Evolutionary conservation across 2,888 invertebrate species (phyloP), one percentile per base, ranked within the genome.

Genomic region (Athrips mouffetella): DNA sequence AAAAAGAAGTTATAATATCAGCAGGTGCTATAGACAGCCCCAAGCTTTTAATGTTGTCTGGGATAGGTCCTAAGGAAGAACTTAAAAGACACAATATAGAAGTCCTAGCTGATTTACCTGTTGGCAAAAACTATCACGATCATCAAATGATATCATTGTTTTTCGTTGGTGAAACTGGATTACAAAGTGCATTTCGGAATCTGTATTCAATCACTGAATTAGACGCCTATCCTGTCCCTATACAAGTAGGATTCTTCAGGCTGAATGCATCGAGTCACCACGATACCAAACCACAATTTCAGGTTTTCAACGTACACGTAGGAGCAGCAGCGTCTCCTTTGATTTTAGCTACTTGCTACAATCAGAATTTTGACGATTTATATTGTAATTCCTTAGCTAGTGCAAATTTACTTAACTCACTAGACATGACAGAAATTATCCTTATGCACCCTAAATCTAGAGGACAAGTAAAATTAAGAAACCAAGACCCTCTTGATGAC

Each of bases 101-200:
- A 7, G 58, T 70, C 0, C 23, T 82, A 3, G 60, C 63, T 0
- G 67, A 85, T 55, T 72, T 85, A 46, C 86, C 85, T 1, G 86
- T 85, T 2, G 85, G 85, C 0, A 67, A 69, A 60, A 77, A 82
- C 58, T 62, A 85, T 47, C 83, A 85, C 18, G 85, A 85, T 52
- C 85, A 85, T 54, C 62, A 65, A 13, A 46, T 60, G 2, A 51
- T 69, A 1, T 67, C 71, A 1, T 29, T 85, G 13, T 39, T 69
- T 3, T 68, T 76, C 49, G 65, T 68, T 41, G 84, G 84, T 3
- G 61, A 73, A 57, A 41, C 44, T 23, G 84, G 83, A 4, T 51
- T 73, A n/a, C 7, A 16, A 39, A 68, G 39, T 80, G 89, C 60
- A 74, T 72, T 45, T 72, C 83, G 64, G 48, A 67, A 72, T 52